Evolutionary conservation across 2,113 vertebrate species (phyloP).

Genomic region (Mus pahari): DNA sequence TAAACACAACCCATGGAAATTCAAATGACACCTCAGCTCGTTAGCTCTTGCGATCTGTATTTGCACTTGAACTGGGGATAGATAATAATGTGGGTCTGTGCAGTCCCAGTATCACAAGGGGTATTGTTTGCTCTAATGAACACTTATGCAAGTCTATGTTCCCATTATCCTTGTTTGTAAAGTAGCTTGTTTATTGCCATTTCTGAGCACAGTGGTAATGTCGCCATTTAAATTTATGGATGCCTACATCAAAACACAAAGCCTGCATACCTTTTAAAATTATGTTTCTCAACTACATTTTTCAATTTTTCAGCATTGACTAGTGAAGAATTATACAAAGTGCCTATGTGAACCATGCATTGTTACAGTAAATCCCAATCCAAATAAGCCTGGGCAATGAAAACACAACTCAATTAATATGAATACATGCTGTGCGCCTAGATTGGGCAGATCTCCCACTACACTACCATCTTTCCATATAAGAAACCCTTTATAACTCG

Average conservation of each 20-base stretch:
- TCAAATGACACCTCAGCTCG: constrained; percentile 71
- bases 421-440: too few species aligned
- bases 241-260: neutral
- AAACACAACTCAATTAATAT: too few species aligned
- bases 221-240: constrained; percentile 31
- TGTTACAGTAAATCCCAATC: too few species aligned
- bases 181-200: constrained; percentile 47
- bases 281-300: constrained; percentile 8
- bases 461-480: too few species aligned
- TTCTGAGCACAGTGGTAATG: constrained; percentile 49
- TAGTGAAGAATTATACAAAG: neutral
- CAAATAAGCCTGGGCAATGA: too few species aligned
- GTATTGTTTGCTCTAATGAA: constrained; percentile 79
- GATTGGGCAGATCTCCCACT: too few species aligned
- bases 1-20: constrained; percentile 73
- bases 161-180: constrained; percentile 61
- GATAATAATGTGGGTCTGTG: constrained; percentile 45
- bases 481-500: too few species aligned
- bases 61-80: constrained; percentile 52
- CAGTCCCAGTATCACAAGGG: constrained; percentile 53
- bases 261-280: neutral
- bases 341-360: neutral
- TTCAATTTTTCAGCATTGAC: constrained; percentile 3
- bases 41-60: constrained; percentile 69
- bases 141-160: constrained; percentile 61